A percentile compares a stretch with the other conserved stretches of the same genome.
phyloP scores from a whole-genome alignment of 2,113 vertebrate species.

The Nannospalax galili region DNA sequence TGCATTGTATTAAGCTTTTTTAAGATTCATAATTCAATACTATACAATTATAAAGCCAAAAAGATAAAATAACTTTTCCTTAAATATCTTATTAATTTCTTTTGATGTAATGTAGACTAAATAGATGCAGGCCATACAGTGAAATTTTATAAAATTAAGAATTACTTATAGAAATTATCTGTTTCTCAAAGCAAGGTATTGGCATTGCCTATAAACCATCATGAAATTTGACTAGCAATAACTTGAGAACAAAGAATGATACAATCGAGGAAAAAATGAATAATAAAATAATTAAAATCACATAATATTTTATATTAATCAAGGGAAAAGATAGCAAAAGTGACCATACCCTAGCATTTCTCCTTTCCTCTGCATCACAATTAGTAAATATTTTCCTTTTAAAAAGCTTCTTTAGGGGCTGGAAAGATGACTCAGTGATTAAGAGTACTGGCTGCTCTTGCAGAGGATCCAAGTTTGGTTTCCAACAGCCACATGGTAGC shows the following conservation, averaged over 20 bases:
- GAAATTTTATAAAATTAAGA: slow-evolving; percentile 76
- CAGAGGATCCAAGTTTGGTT: background rate
- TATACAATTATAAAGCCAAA: background rate
- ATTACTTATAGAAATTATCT: background rate
- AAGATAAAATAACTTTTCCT: slow-evolving; percentile 62
- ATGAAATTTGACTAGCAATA: slow-evolving; percentile 36
- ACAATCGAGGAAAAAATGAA: background rate
- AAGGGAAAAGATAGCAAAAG: background rate
- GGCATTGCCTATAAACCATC: background rate
- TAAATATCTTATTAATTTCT: slow-evolving; percentile 78
- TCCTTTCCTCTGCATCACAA: background rate
- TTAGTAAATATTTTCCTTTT: background rate
- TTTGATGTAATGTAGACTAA: slow-evolving; percentile 78
- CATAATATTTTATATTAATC: slow-evolving; percentile 35
- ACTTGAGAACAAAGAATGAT: slow-evolving; percentile 42
- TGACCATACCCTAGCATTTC: background rate
- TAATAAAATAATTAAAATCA: background rate
- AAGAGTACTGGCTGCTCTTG: background rate
- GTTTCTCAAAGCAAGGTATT: slow-evolving; percentile 35
- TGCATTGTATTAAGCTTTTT: background rate
- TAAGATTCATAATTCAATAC: background rate
- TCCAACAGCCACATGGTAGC: too few species aligned
- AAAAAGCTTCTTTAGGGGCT: background rate
- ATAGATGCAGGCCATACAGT: slow-evolving; percentile 76
- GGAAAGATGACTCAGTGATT: background rate